A percentile compares a stretch with the other conserved stretches of the same genome.
Evolutionary conservation across 2,797 vertebrate genomes (phyloP).

Genomic region (Catharus ustulatus): DNA sequence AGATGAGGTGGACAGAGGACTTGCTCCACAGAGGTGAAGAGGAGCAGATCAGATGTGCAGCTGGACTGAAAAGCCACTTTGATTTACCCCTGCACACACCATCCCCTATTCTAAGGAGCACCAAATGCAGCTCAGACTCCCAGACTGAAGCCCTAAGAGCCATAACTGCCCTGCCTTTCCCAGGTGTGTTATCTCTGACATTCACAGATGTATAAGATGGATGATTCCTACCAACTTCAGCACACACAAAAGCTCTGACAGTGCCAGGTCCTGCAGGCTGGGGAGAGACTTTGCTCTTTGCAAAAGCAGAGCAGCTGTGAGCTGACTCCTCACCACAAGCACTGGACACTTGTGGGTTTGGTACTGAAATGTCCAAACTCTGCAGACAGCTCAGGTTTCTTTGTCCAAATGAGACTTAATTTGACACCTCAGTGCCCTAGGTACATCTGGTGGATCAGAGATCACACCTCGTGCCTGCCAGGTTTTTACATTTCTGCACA

Average conservation of each 20-base stretch:
- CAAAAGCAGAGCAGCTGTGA: background rate
- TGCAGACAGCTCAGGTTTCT: background rate
- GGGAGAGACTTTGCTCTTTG: background rate
- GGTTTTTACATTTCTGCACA: background rate
- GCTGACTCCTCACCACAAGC: background rate
- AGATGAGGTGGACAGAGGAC: background rate
- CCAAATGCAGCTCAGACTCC: background rate
- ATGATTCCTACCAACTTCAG: background rate
- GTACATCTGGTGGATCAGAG: background rate
- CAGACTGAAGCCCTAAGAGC: background rate
- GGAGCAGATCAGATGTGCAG: background rate
- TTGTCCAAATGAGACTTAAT: background rate
- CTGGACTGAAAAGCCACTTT: background rate
- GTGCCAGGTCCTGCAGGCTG: background rate
- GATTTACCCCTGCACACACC: background rate
- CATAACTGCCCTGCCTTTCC: background rate
- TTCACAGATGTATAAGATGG: rapidly evolving
- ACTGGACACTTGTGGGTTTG: background rate
- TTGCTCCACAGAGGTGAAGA: background rate
- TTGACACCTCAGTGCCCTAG: background rate
- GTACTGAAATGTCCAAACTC: background rate
- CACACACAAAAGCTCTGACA: background rate
- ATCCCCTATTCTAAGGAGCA: background rate
- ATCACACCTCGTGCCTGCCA: background rate
- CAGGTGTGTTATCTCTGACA: background rate